Percentiles rank a stretch among this genome's conserved stretches.
phyloP scores from a whole-genome alignment of 2,888 invertebrate species.

The Drosophila nr. perissopoda region DNA sequence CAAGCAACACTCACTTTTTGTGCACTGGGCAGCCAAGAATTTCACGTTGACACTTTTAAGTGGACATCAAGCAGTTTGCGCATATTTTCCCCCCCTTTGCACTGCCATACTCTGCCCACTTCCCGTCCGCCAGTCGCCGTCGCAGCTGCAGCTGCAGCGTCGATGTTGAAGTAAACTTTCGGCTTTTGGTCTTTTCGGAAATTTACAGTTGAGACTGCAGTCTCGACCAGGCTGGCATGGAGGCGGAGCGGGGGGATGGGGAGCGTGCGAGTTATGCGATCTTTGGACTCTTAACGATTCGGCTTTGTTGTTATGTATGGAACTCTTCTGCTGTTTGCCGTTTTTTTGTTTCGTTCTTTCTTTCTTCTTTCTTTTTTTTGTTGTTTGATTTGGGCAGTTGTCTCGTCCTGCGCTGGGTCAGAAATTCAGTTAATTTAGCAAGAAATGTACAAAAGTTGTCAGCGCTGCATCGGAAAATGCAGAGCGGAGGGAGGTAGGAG shows the following conservation, averaged over 20 bases:
- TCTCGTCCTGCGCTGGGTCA: slow-evolving; percentile 69
- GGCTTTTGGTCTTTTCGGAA: slow-evolving; percentile 66
- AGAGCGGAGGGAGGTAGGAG: background rate
- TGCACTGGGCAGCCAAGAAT: slow-evolving; percentile 73
- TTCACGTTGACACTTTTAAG: slow-evolving; percentile 83
- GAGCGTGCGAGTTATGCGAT: slow-evolving; percentile 75
- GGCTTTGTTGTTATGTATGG: slow-evolving; percentile 52
- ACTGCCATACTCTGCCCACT: background rate
- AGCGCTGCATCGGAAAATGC: slow-evolving; percentile 39
- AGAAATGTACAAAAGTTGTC: slow-evolving; percentile 78
- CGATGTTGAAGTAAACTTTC: slow-evolving; percentile 40
- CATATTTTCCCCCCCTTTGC: slow-evolving; percentile 56
- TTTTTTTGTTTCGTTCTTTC: slow-evolving; percentile 16
- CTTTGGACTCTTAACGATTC: slow-evolving; percentile 78
- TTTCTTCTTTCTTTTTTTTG: slow-evolving; percentile 5
- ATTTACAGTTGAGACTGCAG: slow-evolving; percentile 67
- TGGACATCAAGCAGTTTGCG: slow-evolving; percentile 82
- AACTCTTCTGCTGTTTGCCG: slow-evolving; percentile 31
- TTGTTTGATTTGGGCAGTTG: slow-evolving; percentile 43
- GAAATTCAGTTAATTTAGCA: slow-evolving; percentile 78
- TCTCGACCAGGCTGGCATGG: slow-evolving; percentile 2
- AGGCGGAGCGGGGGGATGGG: slow-evolving; percentile 15
- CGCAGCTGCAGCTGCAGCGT: slow-evolving; percentile 47
- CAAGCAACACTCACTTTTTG: slow-evolving; percentile 68
- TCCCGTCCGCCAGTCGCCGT: background rate